These are phyloP conservation scores for Callorhinus ursinus DNA, from an alignment of 2,113 vertebrate genomes.

Conservation along the genomic window DNA sequence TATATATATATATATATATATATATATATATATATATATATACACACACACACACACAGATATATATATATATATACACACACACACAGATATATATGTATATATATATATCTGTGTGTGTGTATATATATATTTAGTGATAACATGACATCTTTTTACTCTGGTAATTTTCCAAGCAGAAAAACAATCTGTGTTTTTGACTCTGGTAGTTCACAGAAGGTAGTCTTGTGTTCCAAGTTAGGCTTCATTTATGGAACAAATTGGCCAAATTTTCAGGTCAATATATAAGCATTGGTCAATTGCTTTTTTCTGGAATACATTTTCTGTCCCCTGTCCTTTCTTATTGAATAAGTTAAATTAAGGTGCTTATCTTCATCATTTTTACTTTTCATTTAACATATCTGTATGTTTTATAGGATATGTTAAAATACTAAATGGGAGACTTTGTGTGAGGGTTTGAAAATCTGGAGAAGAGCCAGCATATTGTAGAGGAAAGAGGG, in stretches of 20 bases:
- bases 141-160: neutral
- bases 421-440: neutral
- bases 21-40: neutral
- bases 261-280: neutral
- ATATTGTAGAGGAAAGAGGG: neutral
- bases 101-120: neutral
- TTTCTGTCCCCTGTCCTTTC: neutral
- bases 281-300: neutral
- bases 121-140: neutral
- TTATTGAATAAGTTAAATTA: neutral
- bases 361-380: neutral
- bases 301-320: neutral
- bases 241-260: neutral
- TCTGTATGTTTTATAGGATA: neutral
- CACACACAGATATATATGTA: neutral
- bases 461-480: neutral
- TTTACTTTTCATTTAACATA: slow-evolving; percentile 17
- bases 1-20: neutral
- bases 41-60: neutral
- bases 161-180: neutral
- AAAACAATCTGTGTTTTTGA: slow-evolving; percentile 36
- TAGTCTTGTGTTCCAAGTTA: neutral
- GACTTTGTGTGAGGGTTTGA: neutral
- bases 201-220: neutral
- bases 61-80: neutral